A percentile compares a stretch with the other conserved stretches of the same genome.
Evolutionary conservation across 2,888 invertebrate genomes (phyloP).

Genomic region (Arctia plantaginis): DNA sequence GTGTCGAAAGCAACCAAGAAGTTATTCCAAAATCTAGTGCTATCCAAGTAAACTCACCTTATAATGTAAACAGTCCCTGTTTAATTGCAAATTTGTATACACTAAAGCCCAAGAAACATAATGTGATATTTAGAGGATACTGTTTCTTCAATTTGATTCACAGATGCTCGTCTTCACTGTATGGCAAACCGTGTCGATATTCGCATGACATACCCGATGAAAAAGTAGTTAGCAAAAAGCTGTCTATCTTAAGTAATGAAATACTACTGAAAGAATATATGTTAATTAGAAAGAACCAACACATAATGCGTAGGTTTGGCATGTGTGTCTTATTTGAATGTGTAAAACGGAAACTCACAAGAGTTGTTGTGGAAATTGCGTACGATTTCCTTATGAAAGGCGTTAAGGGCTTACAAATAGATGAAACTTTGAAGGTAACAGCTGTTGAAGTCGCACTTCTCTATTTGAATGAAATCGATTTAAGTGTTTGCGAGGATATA

Average conservation of each 20-base stretch:
- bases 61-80: conserved; percentile 23
- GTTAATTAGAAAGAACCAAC: conserved; percentile 47
- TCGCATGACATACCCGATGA: conserved; percentile 51
- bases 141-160: conserved; percentile 67
- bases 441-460: conserved; percentile 63
- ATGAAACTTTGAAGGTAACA: conserved; percentile 44
- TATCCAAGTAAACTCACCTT: conserved; percentile 3
- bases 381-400: conserved; percentile 58
- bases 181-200: conserved; percentile 53
- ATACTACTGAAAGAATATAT: conserved; percentile 69
- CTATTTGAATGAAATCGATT: conserved; percentile 63
- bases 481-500: conserved; percentile 60
- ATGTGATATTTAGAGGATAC: conserved; percentile 57
- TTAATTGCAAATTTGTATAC: conserved; percentile 41
- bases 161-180: conserved; percentile 55
- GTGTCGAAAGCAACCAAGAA: neutral
- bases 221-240: conserved; percentile 36
- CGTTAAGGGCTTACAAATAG: conserved; percentile 36
- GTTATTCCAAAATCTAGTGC: neutral
- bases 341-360: conserved; percentile 59
- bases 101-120: conserved; percentile 36
- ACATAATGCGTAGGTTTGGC: conserved; percentile 59
- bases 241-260: conserved; percentile 50
- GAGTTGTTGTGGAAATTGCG: conserved; percentile 68
- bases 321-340: conserved; percentile 64